phyloP scores from a whole-genome alignment of 2,113 vertebrate genomes.

The Crocuta crocuta region DNA sequence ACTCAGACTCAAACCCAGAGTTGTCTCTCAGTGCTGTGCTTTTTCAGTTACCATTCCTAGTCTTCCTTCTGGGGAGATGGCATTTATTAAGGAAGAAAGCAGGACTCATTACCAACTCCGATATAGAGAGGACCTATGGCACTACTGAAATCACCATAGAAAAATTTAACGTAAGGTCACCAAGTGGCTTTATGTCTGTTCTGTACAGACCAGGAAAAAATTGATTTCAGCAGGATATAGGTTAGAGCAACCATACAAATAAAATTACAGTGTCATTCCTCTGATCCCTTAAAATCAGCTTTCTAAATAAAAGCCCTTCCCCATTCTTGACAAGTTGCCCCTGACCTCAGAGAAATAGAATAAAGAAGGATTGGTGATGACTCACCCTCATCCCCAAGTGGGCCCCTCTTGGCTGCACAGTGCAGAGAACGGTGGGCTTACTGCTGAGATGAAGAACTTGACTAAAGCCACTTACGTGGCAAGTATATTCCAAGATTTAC shows the following conservation, averaged over 20 bases:
- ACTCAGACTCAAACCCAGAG: neutral
- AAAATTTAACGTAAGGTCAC: neutral
- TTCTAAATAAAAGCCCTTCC: neutral
- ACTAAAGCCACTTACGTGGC: neutral
- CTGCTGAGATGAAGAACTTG: neutral
- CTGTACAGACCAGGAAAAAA: neutral
- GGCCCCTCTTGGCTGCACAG: neutral
- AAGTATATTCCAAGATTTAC: neutral
- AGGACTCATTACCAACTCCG: neutral
- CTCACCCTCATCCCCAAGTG: neutral
- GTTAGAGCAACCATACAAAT: neutral
- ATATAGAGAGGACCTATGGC: neutral
- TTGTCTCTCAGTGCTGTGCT: neutral
- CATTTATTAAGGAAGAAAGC: constrained; percentile 9
- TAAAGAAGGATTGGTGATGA: neutral
- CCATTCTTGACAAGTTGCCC: neutral
- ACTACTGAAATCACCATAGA: neutral
- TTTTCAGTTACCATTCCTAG: neutral
- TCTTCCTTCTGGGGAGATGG: neutral
- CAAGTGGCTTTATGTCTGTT: neutral
- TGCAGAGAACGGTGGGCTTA: neutral
- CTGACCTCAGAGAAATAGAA: neutral
- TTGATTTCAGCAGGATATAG: neutral
- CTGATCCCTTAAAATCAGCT: neutral
- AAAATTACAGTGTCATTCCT: neutral